These are phyloP conservation scores for Octodonta nipae DNA, from an alignment of 2,888 invertebrate species.

Conservation along the genomic window DNA sequence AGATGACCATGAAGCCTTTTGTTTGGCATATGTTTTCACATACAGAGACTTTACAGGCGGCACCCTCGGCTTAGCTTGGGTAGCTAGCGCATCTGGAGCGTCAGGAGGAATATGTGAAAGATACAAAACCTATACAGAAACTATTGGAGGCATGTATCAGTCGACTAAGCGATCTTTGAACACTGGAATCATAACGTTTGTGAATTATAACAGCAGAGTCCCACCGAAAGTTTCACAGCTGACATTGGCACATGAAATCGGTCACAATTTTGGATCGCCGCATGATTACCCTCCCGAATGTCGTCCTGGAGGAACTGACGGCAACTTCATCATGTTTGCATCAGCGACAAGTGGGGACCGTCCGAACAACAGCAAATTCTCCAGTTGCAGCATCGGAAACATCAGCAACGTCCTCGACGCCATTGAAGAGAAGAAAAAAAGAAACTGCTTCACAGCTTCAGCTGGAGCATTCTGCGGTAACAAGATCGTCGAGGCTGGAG, in stretches of 20 bases:
- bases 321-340: slow-evolving; percentile 99
- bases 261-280: slow-evolving; percentile 97
- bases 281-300: slow-evolving; percentile 88
- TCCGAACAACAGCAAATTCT: slow-evolving; percentile 95
- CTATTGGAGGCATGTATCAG: slow-evolving; percentile 85
- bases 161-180: slow-evolving; percentile 88
- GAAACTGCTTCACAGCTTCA: slow-evolving; percentile 51
- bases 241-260: slow-evolving; percentile 95
- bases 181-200: slow-evolving; percentile 97
- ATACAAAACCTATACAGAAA: slow-evolving; percentile 93
- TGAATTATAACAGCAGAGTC: slow-evolving; percentile 93
- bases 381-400: slow-evolving; percentile 84
- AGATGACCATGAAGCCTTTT: slow-evolving; percentile 95
- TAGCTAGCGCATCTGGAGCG: slow-evolving; percentile 92
- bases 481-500: slow-evolving; percentile 93
- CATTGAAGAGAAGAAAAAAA: slow-evolving; percentile 76
- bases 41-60: slow-evolving; percentile 96
- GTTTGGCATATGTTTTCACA: slow-evolving; percentile 98
- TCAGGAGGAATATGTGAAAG: slow-evolving; percentile 98
- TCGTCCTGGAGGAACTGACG: slow-evolving; percentile 77
- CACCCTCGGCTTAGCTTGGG: slow-evolving; percentile 96
- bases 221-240: slow-evolving; percentile 95
- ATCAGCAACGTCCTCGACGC: slow-evolving; percentile 89
- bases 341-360: slow-evolving; percentile 97
- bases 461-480: slow-evolving; percentile 97